Evolutionary conservation across 2,797 vertebrate genomes (phyloP).

Genomic region (Adrianichthys oophorus): DNA sequence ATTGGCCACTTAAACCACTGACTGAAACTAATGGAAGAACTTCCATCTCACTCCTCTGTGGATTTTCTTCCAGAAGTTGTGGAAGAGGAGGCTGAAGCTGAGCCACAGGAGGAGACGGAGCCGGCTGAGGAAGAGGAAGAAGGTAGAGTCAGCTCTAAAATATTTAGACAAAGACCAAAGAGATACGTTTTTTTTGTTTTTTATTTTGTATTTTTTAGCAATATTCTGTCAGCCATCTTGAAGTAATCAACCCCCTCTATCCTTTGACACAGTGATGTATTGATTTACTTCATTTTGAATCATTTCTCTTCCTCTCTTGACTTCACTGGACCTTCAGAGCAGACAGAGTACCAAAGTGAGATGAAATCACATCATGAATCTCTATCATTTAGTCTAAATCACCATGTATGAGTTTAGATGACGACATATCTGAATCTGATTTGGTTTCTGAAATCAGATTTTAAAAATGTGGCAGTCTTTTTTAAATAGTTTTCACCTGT

Average conservation of each 20-base stretch:
- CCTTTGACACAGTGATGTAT: too few species aligned
- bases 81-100: slow-evolving; percentile 46
- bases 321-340: slow-evolving; percentile 50
- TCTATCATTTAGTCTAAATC: not conserved
- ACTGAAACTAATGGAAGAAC: too few species aligned
- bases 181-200: not conserved
- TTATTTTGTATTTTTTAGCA: too few species aligned
- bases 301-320: slow-evolving; percentile 24
- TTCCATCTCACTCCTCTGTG: not conserved
- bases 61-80: slow-evolving; percentile 41
- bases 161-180: not conserved
- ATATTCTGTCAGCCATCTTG: not conserved
- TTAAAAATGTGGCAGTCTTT: too few species aligned
- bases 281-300: slow-evolving; percentile 5
- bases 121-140: slow-evolving; percentile 42
- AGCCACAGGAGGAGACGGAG: slow-evolving; percentile 26
- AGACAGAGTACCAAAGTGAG: slow-evolving; percentile 73
- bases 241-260: slow-evolving; percentile 7
- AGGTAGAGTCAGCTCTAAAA: slow-evolving; percentile 33
- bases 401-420: not conserved
- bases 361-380: not conserved
- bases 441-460: too few species aligned
- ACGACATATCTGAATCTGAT: not conserved
- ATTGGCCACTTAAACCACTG: too few species aligned
- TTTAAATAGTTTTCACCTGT: too few species aligned